These are phyloP conservation scores for Peromyscus eremicus DNA, from an alignment of 2,797 vertebrate species.

Conservation along the genomic window DNA sequence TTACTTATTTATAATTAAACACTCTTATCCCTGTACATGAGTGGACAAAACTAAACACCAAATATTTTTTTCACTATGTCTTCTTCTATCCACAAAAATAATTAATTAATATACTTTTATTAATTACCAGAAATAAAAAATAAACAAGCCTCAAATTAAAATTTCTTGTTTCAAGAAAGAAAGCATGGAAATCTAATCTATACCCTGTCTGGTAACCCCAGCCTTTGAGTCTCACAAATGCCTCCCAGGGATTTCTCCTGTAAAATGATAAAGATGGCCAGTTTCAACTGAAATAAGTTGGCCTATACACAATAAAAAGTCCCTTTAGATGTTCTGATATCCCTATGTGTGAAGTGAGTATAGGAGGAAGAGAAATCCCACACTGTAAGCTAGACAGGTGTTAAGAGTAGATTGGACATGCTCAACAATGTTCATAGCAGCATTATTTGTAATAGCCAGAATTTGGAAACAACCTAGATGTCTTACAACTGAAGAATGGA, in stretches of 20 bases:
- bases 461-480: no score
- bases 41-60: neutral
- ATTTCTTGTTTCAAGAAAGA: neutral
- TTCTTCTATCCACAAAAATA: neutral
- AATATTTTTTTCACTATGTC: neutral
- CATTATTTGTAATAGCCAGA: no score
- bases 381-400: neutral
- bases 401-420: neutral
- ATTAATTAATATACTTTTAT: neutral
- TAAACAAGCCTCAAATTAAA: constrained; percentile 18
- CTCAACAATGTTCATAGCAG: no score
- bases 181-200: neutral
- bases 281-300: neutral
- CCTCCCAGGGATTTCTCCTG: neutral
- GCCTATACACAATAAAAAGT: neutral
- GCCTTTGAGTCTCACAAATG: neutral
- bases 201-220: neutral
- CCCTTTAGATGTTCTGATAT: neutral
- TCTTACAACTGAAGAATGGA: no score
- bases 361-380: neutral
- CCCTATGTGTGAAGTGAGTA: neutral
- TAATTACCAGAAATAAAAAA: constrained; percentile 46
- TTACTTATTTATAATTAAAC: neutral
- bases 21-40: neutral
- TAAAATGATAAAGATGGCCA: neutral